Conservation (phyloP, 2,797 vertebrate species). For the Sebastiscus tertius region DNA sequence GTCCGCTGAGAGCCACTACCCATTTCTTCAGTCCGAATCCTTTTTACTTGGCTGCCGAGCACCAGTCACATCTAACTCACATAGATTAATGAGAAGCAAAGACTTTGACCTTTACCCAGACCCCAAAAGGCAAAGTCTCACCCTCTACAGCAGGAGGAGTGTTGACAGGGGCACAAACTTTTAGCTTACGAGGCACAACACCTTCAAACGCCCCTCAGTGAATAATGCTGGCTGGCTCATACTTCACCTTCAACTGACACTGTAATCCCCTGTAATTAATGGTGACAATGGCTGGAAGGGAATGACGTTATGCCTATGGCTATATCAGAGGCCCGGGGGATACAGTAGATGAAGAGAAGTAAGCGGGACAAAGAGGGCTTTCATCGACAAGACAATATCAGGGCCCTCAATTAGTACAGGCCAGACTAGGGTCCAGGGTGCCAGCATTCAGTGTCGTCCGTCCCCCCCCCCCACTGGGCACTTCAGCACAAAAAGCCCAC, state of each 20-base stretch:
- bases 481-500: constrained; percentile 52
- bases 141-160: not conserved
- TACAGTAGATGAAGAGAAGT: constrained; percentile 81
- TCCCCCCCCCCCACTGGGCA: constrained; percentile 33
- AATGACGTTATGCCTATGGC: constrained; percentile 71
- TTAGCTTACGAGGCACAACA: constrained; percentile 30
- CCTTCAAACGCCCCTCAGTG: constrained; percentile 37
- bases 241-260: constrained; percentile 69
- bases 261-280: constrained; percentile 76
- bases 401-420: constrained; percentile 83
- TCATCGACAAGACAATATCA: constrained; percentile 86
- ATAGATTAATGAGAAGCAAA: constrained; percentile 39
- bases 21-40: constrained; percentile 45
- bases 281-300: constrained; percentile 62
- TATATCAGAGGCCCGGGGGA: constrained; percentile 77
- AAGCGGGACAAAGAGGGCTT: constrained; percentile 86
- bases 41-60: constrained; percentile 53
- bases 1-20: constrained; percentile 16
- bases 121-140: constrained; percentile 11
- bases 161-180: constrained; percentile 39
- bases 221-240: constrained; percentile 25
- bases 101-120: constrained; percentile 38
- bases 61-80: constrained; percentile 52
- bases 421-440: constrained; percentile 78
- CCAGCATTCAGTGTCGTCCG: constrained; percentile 73